A percentile compares a stretch with the other conserved stretches of the same genome.
phyloP scores from a whole-genome alignment of 1,140 invertebrate species.

The Caerostris extrusa region DNA sequence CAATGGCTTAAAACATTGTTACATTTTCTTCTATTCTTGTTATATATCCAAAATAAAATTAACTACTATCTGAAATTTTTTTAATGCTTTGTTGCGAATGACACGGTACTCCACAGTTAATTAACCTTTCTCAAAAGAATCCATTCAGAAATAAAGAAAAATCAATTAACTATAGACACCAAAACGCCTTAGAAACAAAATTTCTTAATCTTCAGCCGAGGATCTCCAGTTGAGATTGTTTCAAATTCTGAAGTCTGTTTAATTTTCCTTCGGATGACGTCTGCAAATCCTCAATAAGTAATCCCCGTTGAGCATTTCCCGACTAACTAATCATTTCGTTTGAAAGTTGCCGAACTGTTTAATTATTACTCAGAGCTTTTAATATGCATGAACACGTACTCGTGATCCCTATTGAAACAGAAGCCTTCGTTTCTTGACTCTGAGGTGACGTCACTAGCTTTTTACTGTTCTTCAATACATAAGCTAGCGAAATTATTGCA shows the following conservation, averaged over 20 bases:
- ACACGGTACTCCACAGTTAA: no score
- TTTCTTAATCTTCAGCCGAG: no score
- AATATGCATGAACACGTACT: constrained; percentile 3
- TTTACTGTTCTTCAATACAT: background rate
- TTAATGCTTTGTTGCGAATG: no score
- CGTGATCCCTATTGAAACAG: background rate
- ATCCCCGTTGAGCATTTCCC: background rate
- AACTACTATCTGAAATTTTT: no score
- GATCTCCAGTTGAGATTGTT: background rate
- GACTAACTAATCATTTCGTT: background rate
- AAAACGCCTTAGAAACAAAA: no score
- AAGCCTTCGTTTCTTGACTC: background rate
- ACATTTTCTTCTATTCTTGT: no score
- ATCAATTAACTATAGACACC: no score
- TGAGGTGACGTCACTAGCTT: background rate
- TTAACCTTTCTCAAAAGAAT: no score
- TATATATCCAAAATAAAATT: no score
- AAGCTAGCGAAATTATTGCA: constrained; percentile 1
- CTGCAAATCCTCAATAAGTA: background rate
- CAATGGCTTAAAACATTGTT: no score
- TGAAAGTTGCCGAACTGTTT: background rate
- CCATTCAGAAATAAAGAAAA: no score
- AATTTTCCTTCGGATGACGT: background rate
- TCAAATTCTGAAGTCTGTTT: background rate
- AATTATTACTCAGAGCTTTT: background rate